Evolutionary conservation across 2,113 vertebrate genomes (phyloP), one percentile per base, ranked within the genome.

Genomic region (Anguilla japonica): DNA sequence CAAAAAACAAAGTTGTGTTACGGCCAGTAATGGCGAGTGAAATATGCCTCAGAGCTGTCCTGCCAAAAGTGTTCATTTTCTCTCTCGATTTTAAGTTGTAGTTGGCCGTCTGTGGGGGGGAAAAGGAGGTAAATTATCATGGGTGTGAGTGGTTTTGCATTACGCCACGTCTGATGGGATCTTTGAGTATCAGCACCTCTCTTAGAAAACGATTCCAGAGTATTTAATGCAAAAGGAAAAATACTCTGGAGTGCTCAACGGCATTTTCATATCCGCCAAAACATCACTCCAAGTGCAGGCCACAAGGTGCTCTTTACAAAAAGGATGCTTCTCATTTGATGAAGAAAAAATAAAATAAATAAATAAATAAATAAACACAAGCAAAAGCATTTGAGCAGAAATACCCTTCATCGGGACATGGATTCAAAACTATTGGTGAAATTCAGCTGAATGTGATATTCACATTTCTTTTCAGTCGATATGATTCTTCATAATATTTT

Each of bases 1-100:
- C 79, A 81, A 75, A 75, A 67, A 75, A 75, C 71, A 75, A 75
- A 75, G 71, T 75, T 75, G 71, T 57, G 46, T 34, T 40, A 43
- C 20, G 15, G 79, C 81, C 56, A 67, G 57, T 26, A 34, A 40
- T 22, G 15, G 81, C 46, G 39, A 29, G 34, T 11, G 43, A 20
- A 85, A 53, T 20, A 22, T 46, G 41, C 5, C 43, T 41, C 9
- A 43, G 5, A 43, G 6, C 18, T n/a, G 39, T n/a, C 40, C n/a
- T 75, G 7, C n/a, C 34, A 34, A 75, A 75, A 75, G 34, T 26
- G 26, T 75, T 75, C 3, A 34, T 75, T 75, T 75, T 75, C 4
- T 13, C 34, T 41, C 5, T 83, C 57, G 5, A n/a, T 18, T 57
- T 40, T 5, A 5, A 34, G 22, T 43, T 39, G 56, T 57, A 34